Evolutionary conservation across 1,140 invertebrate species (phyloP).

Genomic region (Cherax quadricarinatus): DNA sequence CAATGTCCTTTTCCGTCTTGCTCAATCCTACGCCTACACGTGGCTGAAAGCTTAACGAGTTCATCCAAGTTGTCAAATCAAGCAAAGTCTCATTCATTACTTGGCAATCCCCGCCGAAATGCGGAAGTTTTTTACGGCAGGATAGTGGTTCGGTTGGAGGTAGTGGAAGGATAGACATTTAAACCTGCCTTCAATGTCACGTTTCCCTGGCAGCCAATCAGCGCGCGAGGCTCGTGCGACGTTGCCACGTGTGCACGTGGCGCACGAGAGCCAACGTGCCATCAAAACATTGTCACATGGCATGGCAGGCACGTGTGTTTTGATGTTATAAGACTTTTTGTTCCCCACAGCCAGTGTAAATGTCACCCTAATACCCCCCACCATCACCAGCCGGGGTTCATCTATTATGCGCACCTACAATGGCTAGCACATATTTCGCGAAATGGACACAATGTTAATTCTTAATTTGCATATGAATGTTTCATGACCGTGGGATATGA

Average conservation of each 20-base stretch:
- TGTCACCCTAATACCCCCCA: constrained; percentile 2
- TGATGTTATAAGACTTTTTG: constrained; percentile 49
- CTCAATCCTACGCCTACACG: neutral
- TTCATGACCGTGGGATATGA: too few relatives aligned
- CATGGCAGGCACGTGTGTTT: constrained; percentile 41
- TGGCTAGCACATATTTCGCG: too few relatives aligned
- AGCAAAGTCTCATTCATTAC: constrained; percentile 64
- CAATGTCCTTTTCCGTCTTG: constrained; percentile 1
- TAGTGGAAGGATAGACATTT: constrained; percentile 68
- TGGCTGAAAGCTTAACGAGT: constrained; percentile 36
- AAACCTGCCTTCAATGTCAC: constrained; percentile 68
- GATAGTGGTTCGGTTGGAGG: constrained; percentile 59
- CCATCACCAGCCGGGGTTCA: too few relatives aligned
- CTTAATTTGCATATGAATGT: too few relatives aligned
- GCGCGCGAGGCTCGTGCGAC: constrained; percentile 31
- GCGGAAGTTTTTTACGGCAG: constrained; percentile 53
- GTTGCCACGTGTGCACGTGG: constrained; percentile 68
- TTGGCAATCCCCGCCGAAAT: constrained; percentile 43
- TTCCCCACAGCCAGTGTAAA: constrained; percentile 1
- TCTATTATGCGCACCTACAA: too few relatives aligned
- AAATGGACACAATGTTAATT: too few relatives aligned
- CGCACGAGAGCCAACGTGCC: constrained; percentile 56
- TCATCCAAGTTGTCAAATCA: constrained; percentile 32
- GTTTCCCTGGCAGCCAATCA: constrained; percentile 60
- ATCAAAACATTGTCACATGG: constrained; percentile 71